phyloP scores from a whole-genome alignment of 2,797 vertebrate species.

The Myotis findleyi region DNA sequence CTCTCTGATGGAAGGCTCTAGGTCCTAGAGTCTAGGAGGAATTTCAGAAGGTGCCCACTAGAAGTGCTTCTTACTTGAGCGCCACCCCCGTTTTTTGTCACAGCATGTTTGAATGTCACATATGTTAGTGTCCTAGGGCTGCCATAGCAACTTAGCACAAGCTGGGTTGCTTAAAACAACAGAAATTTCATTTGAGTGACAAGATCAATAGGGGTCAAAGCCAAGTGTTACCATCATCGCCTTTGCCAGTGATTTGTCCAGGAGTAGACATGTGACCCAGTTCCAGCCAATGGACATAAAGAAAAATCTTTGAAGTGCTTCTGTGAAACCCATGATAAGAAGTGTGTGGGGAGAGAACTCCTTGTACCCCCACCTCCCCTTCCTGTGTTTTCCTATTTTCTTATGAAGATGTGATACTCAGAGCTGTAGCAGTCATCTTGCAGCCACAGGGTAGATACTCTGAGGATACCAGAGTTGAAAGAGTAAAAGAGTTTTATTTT shows the following conservation, averaged over 20 bases:
- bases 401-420: background rate
- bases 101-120: background rate
- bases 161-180: background rate
- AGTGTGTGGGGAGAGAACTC: background rate
- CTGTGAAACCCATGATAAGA: background rate
- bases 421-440: background rate
- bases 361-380: background rate
- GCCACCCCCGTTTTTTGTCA: background rate
- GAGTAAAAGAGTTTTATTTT: background rate
- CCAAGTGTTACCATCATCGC: background rate
- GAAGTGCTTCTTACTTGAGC: background rate
- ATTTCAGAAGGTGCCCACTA: background rate
- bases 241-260: background rate
- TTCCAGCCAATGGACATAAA: background rate
- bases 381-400: background rate
- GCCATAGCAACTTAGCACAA: background rate
- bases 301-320: background rate
- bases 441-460: background rate
- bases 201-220: background rate
- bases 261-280: background rate
- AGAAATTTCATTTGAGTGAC: background rate
- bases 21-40: background rate
- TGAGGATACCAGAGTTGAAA: background rate
- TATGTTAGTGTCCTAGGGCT: background rate
- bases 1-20: background rate